Evolutionary conservation across 2,113 vertebrate species (phyloP), one percentile per base, ranked within the genome.

Genomic region (Periophthalmus modestus): DNA sequence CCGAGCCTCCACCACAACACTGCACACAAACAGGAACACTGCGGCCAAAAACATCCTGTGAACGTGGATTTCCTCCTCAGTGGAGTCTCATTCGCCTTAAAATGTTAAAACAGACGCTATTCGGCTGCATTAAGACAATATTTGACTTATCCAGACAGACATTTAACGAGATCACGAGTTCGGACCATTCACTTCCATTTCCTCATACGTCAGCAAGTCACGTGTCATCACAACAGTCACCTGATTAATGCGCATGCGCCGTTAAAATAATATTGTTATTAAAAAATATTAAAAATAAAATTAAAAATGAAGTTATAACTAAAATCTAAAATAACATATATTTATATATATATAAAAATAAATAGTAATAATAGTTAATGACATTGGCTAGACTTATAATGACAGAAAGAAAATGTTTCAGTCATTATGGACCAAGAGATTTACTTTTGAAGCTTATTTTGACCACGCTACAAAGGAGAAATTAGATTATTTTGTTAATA

Each of bases 161-260:
- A 10, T 43, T 43, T 10, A 43, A 10, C 52, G 9, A 55, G n/a
- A 43, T 65, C 62, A 65, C 62, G 33, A 43, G 62, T 65, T 43
- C 19, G 3, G 28, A 28, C 28, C 28, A 19, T 43, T 59, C 23
- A 59, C 23, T n/a, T 19, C n/a, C 7, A 34, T 65, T 19, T 39
- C 7, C 61, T 65, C 43, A 0, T 11, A 34, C 2, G 18, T 14
- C 57, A 28, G 57, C 11, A 59, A 4, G 61, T 65, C 62, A 65
- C 62, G 36, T 67, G 39, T 67, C 66, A 24, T 21, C 66, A 67
- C 66, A 48, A 67, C 11, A 67, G n/a, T 67, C 66, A 67, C 66
- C 21, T 67, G 66, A 48, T 23, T 66, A 21, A 1, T 28, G 28
- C 28, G 28, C 2, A 21, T 11, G 21, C 23, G 7, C 4, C 1